Conservation (phyloP, 2,113 vertebrate species). For the Elgaria multicarinata region DNA sequence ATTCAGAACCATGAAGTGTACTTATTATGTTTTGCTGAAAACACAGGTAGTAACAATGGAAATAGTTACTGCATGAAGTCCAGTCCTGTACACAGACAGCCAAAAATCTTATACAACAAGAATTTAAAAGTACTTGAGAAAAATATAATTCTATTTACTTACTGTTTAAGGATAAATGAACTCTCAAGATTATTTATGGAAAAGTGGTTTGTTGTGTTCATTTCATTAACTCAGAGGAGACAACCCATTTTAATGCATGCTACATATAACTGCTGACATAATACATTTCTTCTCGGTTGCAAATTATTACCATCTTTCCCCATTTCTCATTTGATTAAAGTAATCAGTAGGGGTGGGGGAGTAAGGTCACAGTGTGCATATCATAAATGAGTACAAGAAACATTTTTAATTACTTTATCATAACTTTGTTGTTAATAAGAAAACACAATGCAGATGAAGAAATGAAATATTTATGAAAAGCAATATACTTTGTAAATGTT, state of each 20-base stretch:
- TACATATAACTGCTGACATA: conserved; percentile 37
- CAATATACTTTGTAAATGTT: conserved; percentile 29
- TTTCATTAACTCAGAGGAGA: conserved; percentile 46
- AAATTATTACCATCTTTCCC: conserved; percentile 31
- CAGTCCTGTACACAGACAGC: neutral
- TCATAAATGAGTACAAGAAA: conserved; percentile 34
- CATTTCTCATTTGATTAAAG: conserved; percentile 52
- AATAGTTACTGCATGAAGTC: neutral
- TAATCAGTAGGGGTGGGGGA: conserved; percentile 23
- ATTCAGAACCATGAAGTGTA: neutral
- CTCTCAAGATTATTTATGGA: conserved; percentile 19
- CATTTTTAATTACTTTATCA: conserved; percentile 50
- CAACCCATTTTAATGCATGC: conserved; percentile 47
- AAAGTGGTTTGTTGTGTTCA: conserved; percentile 36
- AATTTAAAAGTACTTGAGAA: conserved; percentile 31
- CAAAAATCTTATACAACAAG: neutral
- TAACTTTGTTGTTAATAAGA: conserved; percentile 19
- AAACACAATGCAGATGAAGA: conserved; percentile 11
- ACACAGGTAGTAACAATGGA: neutral
- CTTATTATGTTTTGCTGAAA: neutral
- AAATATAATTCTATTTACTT: conserved; percentile 26
- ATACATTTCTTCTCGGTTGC: conserved; percentile 47
- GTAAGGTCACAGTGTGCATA: conserved; percentile 41
- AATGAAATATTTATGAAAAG: conserved; percentile 41
- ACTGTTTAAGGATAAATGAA: conserved; percentile 36